Base-by-base conservation (phyloP, 2,888 invertebrate genomes). In the Lepidochrysops patricia region DNA sequence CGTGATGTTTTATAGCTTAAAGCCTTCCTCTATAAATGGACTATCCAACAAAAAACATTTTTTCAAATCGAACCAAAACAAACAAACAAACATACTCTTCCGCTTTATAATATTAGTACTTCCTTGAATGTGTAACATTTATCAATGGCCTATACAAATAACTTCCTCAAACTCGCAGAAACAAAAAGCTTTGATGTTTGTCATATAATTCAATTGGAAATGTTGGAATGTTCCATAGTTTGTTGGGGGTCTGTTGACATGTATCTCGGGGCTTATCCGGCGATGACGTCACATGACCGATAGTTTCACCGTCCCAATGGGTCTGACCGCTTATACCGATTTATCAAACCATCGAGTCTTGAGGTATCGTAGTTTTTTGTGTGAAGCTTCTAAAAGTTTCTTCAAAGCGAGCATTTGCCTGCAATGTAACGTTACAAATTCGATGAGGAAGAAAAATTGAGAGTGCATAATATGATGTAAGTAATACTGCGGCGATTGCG, bases 211-310 rank as follows among this genome's bases (percentile, higher is more conserved):
- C 57, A 37, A 43, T 43, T 43, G 57, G 35, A 43, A 15, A 37
- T 29, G 12, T 43, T n/a, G 27, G 19, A 19, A 19, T 43, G n/a
- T 43, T 9, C 19, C 19, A 19, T 43, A 23, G 43, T 43, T 29
- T 43, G 9, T 43, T 19, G 19, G 23, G 19, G 19, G 19, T 43
- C 29, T 57, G 27, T 57, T 57, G 57, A 57, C 57, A 57, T 57
- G 43, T 57, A 57, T 27, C 57, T 25, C 7, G 57, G 35, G 43
- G 54, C 27, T 27, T 54, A 54, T 54, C 37, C 19, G 34, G 27
- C 26, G 54, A 52, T 29, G 35, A 43, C 54, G 50, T 35, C 60
- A 57, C 29, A 43, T 57, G 57, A 60, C 60, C 57, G 57, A 60
- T 60, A 49, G 58, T 35, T 27, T 29, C 49, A 34, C 49, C 35